Evolutionary conservation across 1,140 invertebrate species (phyloP).

Genomic region (Sinella curviseta): DNA sequence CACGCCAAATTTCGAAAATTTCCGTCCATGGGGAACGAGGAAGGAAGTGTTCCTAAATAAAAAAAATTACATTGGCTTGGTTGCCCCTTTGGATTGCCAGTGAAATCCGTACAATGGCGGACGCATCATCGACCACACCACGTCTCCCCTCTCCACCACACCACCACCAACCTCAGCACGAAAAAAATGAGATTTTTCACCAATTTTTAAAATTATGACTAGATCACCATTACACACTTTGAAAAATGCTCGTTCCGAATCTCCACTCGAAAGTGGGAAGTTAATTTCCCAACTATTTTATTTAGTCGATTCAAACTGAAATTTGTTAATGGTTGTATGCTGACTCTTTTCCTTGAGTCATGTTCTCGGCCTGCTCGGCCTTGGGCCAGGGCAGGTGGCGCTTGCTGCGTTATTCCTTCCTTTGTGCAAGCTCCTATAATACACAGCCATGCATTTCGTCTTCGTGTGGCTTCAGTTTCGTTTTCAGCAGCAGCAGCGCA

Average conservation of each 20-base stretch:
- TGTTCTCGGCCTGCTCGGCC: background rate
- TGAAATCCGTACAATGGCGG: constrained; percentile 37
- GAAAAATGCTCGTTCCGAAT: background rate
- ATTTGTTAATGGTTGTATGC: background rate
- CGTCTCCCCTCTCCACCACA: constrained; percentile 26
- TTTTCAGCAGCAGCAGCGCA: background rate
- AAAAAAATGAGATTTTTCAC: background rate
- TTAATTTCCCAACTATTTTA: constrained; percentile 4
- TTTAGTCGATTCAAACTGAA: background rate
- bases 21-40: too few relatives aligned
- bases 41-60: too few relatives aligned
- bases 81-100: background rate
- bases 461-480: background rate
- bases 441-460: background rate
- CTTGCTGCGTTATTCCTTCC: background rate
- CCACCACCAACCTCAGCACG: constrained; percentile 6
- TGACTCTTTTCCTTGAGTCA: background rate
- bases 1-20: too few relatives aligned
- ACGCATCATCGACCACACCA: constrained; percentile 43
- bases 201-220: constrained; percentile 11
- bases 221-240: background rate
- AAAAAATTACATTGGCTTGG: background rate
- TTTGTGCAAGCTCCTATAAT: background rate
- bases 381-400: constrained; percentile 13
- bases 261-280: background rate